Evolutionary conservation across 2,113 vertebrate species (phyloP), one percentile per base, ranked within the genome.

Genomic region (Odontesthes bonariensis): DNA sequence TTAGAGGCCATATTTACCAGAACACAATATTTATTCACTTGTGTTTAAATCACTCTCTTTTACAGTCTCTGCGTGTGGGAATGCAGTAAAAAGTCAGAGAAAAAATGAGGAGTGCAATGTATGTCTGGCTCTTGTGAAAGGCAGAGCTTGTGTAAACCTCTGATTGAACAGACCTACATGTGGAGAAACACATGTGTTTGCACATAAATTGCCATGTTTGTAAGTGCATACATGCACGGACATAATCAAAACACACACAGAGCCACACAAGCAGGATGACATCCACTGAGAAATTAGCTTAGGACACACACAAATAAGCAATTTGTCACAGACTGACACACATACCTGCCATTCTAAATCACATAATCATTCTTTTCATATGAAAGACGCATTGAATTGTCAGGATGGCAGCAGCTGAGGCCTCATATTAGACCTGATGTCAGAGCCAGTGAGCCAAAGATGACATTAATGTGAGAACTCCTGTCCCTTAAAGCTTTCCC

Each of bases 41-140:
- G 23, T 89, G 69, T 80, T 65, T 89, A 89, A 90, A 92, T 88
- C 80, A 83, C 69, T 85, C 75, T 52, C 23, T 72, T 88, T 92
- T 89, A 87, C 61, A 77, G 66, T 73, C 70, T 81, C 72, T 82
- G 69, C 69, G 77, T 90, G 88, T 79, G 84, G 84, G 86, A 91
- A 89, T 79, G 85, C 86, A 86, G 69, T 90, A 86, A 90, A 91
- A 87, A 58, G 47, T 40, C 51, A 67, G 33, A 62, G 22, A 47
- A 60, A 60, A 77, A 75, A 78, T 71, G 61, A 31, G 42, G 64
- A 46, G 31, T 17, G 69, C 33, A 52, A 83, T 35, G 57, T 53
- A 73, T 68, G 71, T 67, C 77, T 69, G 81, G 74, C 65, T 73
- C 69, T 73, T 56, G 44, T 57, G 57, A 69, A 73, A 58, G 73